phyloP scores from a whole-genome alignment of 2,888 invertebrate species.

The Acleris emargana region DNA sequence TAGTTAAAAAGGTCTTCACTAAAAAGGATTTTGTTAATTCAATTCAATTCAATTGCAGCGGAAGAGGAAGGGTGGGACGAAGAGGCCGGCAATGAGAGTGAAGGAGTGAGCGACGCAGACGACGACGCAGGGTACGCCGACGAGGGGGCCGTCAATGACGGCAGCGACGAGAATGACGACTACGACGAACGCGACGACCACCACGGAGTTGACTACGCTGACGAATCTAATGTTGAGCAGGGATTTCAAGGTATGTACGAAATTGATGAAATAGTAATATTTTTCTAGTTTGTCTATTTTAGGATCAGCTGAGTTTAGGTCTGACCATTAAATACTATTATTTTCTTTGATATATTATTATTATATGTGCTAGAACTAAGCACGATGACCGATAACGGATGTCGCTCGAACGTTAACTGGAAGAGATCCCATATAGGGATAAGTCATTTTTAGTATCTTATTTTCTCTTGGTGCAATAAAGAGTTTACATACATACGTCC shows the following conservation, averaged over 20 bases:
- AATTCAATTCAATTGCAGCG: too few species aligned
- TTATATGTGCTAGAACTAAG: too few species aligned
- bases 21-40: constrained; percentile 39
- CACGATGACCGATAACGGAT: too few species aligned
- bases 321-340: too few species aligned
- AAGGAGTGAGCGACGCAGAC: constrained; percentile 43
- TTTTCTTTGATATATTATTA: too few species aligned
- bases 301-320: too few species aligned
- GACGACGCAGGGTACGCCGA: constrained; percentile 43
- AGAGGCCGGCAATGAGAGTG: constrained; percentile 44
- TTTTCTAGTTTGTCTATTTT: too few species aligned
- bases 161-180: constrained; percentile 44
- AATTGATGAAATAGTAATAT: not conserved
- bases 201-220: constrained; percentile 49
- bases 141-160: constrained; percentile 41
- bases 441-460: too few species aligned
- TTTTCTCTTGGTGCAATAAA: too few species aligned
- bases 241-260: constrained; percentile 47
- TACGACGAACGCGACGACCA: constrained; percentile 50
- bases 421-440: too few species aligned
- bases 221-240: constrained; percentile 43
- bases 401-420: too few species aligned
- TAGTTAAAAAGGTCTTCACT: not conserved
- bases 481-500: too few species aligned
- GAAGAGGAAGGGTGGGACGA: constrained; percentile 77